These are phyloP conservation scores for Passerculus sandwichensis DNA, from an alignment of 2,797 vertebrate genomes.

Conservation along the genomic window DNA sequence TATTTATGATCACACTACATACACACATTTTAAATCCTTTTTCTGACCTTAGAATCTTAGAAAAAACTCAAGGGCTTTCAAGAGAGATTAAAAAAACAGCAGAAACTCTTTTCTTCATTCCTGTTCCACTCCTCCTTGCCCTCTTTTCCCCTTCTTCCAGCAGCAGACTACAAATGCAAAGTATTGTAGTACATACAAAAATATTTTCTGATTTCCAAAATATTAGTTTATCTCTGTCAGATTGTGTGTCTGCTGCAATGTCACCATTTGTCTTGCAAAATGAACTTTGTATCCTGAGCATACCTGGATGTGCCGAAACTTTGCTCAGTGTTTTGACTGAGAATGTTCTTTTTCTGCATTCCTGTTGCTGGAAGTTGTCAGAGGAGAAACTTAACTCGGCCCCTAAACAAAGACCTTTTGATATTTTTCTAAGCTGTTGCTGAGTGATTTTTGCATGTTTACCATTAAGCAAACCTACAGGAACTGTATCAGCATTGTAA, in stretches of 20 bases:
- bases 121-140: neutral
- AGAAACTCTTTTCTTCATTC: neutral
- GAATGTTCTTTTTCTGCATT: slow-evolving; percentile 55
- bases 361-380: slow-evolving; percentile 65
- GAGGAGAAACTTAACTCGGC: slow-evolving; percentile 61
- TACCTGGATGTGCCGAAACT: neutral
- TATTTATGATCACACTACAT: neutral
- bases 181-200: neutral
- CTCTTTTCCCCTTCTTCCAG: neutral
- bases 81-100: neutral
- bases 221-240: neutral
- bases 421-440: slow-evolving; percentile 49
- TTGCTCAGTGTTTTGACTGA: slow-evolving; percentile 17
- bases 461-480: neutral
- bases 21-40: neutral
- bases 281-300: neutral
- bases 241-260: neutral
- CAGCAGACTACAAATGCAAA: neutral
- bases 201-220: neutral
- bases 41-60: neutral
- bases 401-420: slow-evolving; percentile 61
- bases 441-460: slow-evolving; percentile 54
- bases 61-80: neutral
- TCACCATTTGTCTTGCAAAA: neutral
- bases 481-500: slow-evolving; percentile 10